Evolutionary conservation across 2,113 vertebrate genomes (phyloP).

Genomic region (Stegastes partitus): DNA sequence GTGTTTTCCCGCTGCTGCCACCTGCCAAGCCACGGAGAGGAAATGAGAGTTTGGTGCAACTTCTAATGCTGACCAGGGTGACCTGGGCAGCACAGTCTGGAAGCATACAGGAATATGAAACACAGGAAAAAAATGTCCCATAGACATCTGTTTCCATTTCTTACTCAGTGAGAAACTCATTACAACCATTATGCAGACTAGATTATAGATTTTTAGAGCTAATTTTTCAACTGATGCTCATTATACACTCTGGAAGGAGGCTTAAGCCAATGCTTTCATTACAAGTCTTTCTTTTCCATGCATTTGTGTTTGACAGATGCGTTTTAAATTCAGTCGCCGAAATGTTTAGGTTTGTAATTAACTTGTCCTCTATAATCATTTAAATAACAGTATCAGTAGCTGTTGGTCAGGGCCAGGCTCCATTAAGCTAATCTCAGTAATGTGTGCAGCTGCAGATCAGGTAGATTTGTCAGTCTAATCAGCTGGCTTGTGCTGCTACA

Average conservation of each 20-base stretch:
- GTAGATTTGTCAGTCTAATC: slow-evolving; percentile 81
- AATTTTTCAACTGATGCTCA: slow-evolving; percentile 15
- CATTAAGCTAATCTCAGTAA: slow-evolving; percentile 67
- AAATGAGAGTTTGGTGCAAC: slow-evolving; percentile 66
- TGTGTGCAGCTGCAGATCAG: slow-evolving; percentile 77
- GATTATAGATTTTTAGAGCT: slow-evolving; percentile 4
- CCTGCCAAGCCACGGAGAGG: slow-evolving; percentile 78
- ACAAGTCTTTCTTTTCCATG: slow-evolving; percentile 8
- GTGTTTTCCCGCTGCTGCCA: slow-evolving; percentile 69
- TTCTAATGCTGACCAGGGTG: slow-evolving; percentile 57
- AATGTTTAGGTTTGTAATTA: slow-evolving; percentile 55
- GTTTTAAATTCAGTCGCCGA: slow-evolving; percentile 15
- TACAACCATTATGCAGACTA: not conserved
- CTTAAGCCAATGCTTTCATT: not conserved
- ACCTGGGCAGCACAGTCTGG: slow-evolving; percentile 47
- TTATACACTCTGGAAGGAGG: slow-evolving; percentile 8
- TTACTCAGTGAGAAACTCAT: slow-evolving; percentile 12
- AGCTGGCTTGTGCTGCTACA: slow-evolving; percentile 61
- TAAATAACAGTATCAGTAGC: slow-evolving; percentile 49
- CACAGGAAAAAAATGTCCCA: not conserved
- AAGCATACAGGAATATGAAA: not conserved
- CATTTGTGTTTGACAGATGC: slow-evolving; percentile 44
- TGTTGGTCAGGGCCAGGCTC: slow-evolving; percentile 44
- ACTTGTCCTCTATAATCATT: slow-evolving; percentile 41
- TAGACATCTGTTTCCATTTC: slow-evolving; percentile 7